These are phyloP conservation scores for Melinopterus prodromus DNA, from an alignment of 2,888 invertebrate species.

Conservation along the genomic window DNA sequence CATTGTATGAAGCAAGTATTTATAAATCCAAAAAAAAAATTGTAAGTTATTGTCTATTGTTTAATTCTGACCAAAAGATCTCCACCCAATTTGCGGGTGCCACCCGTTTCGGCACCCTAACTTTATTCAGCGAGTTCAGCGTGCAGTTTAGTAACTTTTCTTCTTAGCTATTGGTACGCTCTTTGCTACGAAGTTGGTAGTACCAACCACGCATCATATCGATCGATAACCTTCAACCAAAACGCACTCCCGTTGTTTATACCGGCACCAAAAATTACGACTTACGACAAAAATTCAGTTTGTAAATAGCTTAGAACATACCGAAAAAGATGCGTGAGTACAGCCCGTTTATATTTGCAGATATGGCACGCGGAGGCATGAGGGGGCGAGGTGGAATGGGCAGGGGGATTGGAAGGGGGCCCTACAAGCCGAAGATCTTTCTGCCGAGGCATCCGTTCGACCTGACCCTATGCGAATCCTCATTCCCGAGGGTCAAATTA, in stretches of 20 bases:
- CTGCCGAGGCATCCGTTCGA: conserved; percentile 86
- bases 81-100: too few species aligned
- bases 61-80: too few species aligned
- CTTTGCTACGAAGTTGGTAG: too few species aligned
- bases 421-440: conserved; percentile 70
- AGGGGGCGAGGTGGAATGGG: conserved; percentile 70
- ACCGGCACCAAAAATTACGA: neutral
- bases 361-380: conserved; percentile 79
- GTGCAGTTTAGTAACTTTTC: too few species aligned
- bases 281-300: neutral
- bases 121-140: too few species aligned
- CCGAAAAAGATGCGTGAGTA: neutral
- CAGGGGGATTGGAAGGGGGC: conserved; percentile 71
- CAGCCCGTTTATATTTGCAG: neutral
- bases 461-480: conserved; percentile 84
- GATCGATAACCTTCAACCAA: neutral
- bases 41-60: too few species aligned
- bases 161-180: too few species aligned
- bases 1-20: too few species aligned
- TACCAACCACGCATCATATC: neutral
- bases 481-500: conserved; percentile 86
- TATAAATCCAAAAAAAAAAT: too few species aligned
- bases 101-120: too few species aligned
- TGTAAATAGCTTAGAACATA: neutral
- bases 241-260: neutral